Evolutionary conservation across 2,797 vertebrate species (phyloP), one percentile per base, ranked within the genome.

Genomic region (Loris lydekkerianus): DNA sequence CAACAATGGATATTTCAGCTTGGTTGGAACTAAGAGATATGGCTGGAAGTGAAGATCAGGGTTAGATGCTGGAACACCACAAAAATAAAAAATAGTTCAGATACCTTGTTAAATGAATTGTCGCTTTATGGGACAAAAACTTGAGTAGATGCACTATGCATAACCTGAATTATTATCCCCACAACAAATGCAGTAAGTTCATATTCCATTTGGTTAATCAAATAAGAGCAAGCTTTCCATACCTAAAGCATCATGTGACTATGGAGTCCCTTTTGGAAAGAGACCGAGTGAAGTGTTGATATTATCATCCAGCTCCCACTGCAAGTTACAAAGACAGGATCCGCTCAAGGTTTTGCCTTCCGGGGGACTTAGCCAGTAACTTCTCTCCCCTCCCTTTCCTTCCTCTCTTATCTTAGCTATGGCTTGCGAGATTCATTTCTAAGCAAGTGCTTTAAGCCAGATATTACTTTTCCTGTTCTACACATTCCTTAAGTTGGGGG

Each of bases 331-430:
- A 95, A 96, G 80, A 89, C 93, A 96, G 96, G 93, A 97, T 97
- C 56, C 37, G 14, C 69, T 84, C 94, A 97, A 97, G 95, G 89
- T 87, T 96, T 89, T 85, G 72, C 61, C 76, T 95, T 91, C 25
- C 1, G 2, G 65, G 2, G 65, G 46, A 72, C 61, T 86, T 15
- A 76, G 93, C 87, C 67, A 86, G 37, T 75, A 56, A 73, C 67
- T 96, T 94, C 82, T 80, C 37, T 49, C 94, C 53, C 83, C 77
- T 84, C 93, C 96, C 80, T 96, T 97, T 97, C 97, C 97, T 97
- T 97, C 97, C 97, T 95, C 15, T 63, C 81, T 92, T 89, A 89
- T 91, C 86, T 97, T 58, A 94, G 56, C 72, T 89, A 1, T 82
- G 69, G 72, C n/a, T 94, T 85, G 70, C 29, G 60, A 84, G 93